Conservation (phyloP, 1,140 invertebrate species). For the Drosophila nikananu region DNA sequence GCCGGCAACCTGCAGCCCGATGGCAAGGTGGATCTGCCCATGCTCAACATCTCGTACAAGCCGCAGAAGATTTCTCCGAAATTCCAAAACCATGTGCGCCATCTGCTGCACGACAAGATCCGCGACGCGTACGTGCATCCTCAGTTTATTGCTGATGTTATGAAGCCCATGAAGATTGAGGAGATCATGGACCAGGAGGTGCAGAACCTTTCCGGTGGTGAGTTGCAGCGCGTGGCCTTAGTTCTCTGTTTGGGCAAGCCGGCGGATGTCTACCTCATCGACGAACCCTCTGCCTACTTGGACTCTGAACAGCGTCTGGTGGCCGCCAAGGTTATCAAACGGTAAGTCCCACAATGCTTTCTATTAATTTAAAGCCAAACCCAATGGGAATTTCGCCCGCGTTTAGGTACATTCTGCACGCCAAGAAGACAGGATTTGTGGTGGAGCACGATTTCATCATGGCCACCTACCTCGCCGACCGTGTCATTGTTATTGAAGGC, state of each 20-base stretch:
- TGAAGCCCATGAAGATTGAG: slow-evolving; percentile 99
- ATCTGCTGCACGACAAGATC: slow-evolving; percentile 97
- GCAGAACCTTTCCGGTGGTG: slow-evolving; percentile 99
- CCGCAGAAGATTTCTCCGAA: slow-evolving; percentile 99
- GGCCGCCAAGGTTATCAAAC: slow-evolving; percentile 99
- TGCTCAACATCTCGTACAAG: slow-evolving; percentile 99
- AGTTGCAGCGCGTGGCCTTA: slow-evolving; percentile 98
- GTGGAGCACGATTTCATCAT: slow-evolving; percentile 99
- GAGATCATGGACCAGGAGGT: slow-evolving; percentile 99
- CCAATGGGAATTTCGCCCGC: not conserved
- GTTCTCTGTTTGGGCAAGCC: slow-evolving; percentile 99
- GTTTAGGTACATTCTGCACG: slow-evolving; percentile 98
- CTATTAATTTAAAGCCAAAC: slow-evolving; percentile 1
- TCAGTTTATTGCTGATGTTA: slow-evolving; percentile 99
- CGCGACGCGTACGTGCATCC: slow-evolving; percentile 98
- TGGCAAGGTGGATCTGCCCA: slow-evolving; percentile 92
- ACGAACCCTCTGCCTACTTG: slow-evolving; percentile 99
- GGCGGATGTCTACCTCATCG: slow-evolving; percentile 99
- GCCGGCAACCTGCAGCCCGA: slow-evolving; percentile 98
- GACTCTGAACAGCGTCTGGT: slow-evolving; percentile 99
- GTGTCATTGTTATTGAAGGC: slow-evolving; percentile 99
- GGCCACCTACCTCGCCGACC: slow-evolving; percentile 99
- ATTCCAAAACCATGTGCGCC: slow-evolving; percentile 96
- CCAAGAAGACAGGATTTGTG: slow-evolving; percentile 99
- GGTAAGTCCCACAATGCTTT: slow-evolving; percentile 86